Evolutionary conservation across 2,888 invertebrate species (phyloP).

Genomic region (Cheilosia urbana): DNA sequence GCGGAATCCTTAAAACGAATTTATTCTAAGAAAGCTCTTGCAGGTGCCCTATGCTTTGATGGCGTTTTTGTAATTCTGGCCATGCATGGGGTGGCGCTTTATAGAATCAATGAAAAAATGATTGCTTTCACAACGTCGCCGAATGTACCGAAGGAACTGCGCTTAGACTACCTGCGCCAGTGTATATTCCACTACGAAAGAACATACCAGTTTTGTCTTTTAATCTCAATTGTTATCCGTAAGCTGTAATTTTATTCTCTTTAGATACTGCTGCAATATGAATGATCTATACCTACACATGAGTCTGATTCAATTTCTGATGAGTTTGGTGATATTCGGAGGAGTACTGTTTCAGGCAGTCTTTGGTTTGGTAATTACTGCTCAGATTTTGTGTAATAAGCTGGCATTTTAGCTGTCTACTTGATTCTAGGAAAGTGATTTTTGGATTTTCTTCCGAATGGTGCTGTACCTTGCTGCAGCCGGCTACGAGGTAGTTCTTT

Average conservation of each 20-base stretch:
- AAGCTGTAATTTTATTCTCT: background rate
- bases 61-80: slow-evolving; percentile 79
- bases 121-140: slow-evolving; percentile 78
- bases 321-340: slow-evolving; percentile 80
- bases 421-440: slow-evolving; percentile 36
- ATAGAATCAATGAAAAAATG: slow-evolving; percentile 78
- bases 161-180: slow-evolving; percentile 79
- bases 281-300: slow-evolving; percentile 78
- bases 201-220: slow-evolving; percentile 72
- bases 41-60: slow-evolving; percentile 81
- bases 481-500: slow-evolving; percentile 79
- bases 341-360: slow-evolving; percentile 79
- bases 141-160: slow-evolving; percentile 77
- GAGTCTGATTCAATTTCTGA: slow-evolving; percentile 79
- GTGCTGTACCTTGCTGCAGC: slow-evolving; percentile 79
- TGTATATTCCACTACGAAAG: slow-evolving; percentile 80
- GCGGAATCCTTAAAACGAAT: background rate
- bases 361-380: slow-evolving; percentile 78
- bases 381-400: background rate
- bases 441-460: slow-evolving; percentile 73
- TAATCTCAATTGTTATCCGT: background rate
- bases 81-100: slow-evolving; percentile 79
- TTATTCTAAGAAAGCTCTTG: background rate
- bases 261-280: slow-evolving; percentile 78
- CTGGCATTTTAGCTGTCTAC: background rate